phyloP scores from a whole-genome alignment of 2,113 vertebrate genomes.

The Pseudopipra pipra region DNA sequence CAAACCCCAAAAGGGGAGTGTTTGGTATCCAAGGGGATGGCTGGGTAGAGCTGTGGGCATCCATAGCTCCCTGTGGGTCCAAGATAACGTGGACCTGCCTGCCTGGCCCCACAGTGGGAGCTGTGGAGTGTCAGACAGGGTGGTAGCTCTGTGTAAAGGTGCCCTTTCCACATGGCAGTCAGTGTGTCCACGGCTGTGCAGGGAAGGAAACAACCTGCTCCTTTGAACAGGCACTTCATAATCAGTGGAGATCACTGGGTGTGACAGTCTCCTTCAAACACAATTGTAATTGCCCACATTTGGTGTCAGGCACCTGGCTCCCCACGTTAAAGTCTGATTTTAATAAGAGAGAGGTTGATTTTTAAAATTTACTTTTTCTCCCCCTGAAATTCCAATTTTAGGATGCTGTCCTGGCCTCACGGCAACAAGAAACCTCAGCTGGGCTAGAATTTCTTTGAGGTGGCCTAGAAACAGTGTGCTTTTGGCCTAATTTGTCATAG shows the following conservation, averaged over 20 bases:
- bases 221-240: not conserved
- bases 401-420: not conserved
- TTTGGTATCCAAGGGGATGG: not conserved
- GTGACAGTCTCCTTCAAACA: not conserved
- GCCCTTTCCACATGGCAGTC: not conserved
- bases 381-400: not conserved
- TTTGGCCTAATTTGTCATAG: not conserved
- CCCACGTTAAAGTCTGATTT: fast-evolving
- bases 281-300: not conserved
- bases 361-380: fast-evolving
- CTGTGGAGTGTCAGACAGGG: fast-evolving
- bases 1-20: not conserved
- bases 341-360: not conserved
- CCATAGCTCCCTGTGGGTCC: not conserved
- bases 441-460: not conserved
- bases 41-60: fast-evolving
- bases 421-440: not conserved
- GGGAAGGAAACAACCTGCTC: not conserved
- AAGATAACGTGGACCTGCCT: fast-evolving
- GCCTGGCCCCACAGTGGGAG: not conserved
- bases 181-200: fast-evolving
- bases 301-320: not conserved
- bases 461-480: not conserved
- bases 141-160: not conserved
- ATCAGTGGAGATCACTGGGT: not conserved